A percentile compares a stretch with the other conserved stretches of the same genome.
phyloP scores from a whole-genome alignment of 1,140 invertebrate genomes.

The Drosophila mojavensis region DNA sequence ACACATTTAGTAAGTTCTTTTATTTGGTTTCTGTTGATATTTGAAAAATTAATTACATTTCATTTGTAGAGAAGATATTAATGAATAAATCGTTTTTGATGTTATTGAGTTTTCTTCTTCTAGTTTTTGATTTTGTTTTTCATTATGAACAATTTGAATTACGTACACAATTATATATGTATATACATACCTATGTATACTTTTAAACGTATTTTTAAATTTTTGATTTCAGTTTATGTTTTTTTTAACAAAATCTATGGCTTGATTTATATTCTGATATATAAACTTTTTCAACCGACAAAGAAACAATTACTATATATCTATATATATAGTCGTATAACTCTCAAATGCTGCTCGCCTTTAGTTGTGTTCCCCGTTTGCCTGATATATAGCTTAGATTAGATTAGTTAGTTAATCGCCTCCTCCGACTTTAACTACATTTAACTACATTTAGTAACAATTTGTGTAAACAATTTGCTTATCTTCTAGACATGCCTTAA shows the following conservation, averaged over 20 bases:
- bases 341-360: slow-evolving; percentile 41
- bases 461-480: slow-evolving; percentile 63
- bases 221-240: not conserved
- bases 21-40: slow-evolving; percentile 40
- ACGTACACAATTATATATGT: slow-evolving; percentile 71
- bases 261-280: slow-evolving; percentile 33
- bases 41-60: slow-evolving; percentile 40
- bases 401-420: not conserved
- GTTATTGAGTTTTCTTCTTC: not conserved
- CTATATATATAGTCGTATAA: slow-evolving; percentile 21
- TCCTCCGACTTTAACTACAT: slow-evolving; percentile 73
- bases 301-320: slow-evolving; percentile 28
- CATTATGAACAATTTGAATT: slow-evolving; percentile 68
- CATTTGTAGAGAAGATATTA: slow-evolving; percentile 19
- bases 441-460: slow-evolving; percentile 77
- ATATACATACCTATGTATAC: not conserved
- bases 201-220: not conserved
- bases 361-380: slow-evolving; percentile 51
- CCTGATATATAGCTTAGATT: slow-evolving; percentile 47
- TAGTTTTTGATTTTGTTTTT: slow-evolving; percentile 9
- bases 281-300: slow-evolving; percentile 35
- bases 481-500: slow-evolving; percentile 20
- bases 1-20: slow-evolving; percentile 54
- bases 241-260: slow-evolving; percentile 45
- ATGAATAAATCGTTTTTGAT: slow-evolving; percentile 34